phyloP scores from a whole-genome alignment of 2,888 invertebrate species.

The Tuta absoluta region DNA sequence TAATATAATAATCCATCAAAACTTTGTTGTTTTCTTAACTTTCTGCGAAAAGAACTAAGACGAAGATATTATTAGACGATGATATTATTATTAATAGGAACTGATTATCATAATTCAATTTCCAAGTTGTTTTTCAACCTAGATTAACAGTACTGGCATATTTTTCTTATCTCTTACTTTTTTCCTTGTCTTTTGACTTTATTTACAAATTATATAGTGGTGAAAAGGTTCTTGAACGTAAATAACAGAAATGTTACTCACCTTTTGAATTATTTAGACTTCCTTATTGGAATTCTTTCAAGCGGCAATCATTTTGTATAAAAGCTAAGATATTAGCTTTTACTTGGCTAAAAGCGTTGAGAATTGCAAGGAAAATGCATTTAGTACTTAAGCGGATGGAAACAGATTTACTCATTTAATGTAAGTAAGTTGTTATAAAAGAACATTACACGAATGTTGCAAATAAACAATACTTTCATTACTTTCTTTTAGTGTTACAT shows the following conservation, averaged over 20 bases:
- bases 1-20: too few species aligned
- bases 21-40: too few species aligned
- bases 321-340: background rate
- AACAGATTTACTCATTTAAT: too few species aligned
- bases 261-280: constrained; percentile 4
- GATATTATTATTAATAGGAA: too few species aligned
- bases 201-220: background rate
- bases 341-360: background rate
- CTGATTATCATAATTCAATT: too few species aligned
- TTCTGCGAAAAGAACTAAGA: too few species aligned
- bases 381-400: too few species aligned
- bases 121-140: background rate
- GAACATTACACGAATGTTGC: too few species aligned
- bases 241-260: background rate
- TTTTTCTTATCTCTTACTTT: background rate
- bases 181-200: background rate
- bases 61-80: too few species aligned
- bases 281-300: background rate
- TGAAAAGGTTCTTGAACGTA: constrained; percentile 12
- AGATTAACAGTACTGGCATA: background rate
- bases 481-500: too few species aligned
- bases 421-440: too few species aligned
- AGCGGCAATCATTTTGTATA: background rate
- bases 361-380: background rate
- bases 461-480: too few species aligned